phyloP scores from a whole-genome alignment of 2,888 invertebrate species.

The Tetropium fuscum region DNA sequence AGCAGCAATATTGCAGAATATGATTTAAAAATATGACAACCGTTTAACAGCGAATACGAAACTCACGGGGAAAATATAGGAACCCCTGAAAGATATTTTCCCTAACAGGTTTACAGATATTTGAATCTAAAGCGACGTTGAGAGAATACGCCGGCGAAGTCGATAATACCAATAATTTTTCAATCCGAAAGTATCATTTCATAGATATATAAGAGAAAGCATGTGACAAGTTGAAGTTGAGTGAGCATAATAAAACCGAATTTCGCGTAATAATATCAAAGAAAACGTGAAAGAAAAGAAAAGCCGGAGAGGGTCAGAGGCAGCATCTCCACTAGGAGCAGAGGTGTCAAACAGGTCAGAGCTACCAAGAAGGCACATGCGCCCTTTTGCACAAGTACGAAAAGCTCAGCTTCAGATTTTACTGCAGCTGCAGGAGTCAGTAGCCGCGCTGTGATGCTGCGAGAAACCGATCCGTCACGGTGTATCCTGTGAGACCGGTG shows the following conservation, averaged over 20 bases:
- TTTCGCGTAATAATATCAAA: constrained; percentile 31
- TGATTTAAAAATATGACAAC: no score
- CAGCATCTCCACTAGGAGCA: constrained; percentile 52
- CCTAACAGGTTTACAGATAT: neutral
- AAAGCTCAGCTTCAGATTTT: constrained; percentile 56
- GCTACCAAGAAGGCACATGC: constrained; percentile 52
- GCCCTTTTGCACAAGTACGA: constrained; percentile 43
- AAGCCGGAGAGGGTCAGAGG: constrained; percentile 40
- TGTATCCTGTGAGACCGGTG: constrained; percentile 31
- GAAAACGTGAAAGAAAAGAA: constrained; percentile 30
- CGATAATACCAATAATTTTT: constrained; percentile 10
- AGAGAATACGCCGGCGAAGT: neutral
- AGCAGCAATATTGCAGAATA: no score
- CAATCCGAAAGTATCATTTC: constrained; percentile 20
- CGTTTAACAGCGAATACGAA: no score
- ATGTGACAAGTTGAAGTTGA: constrained; percentile 17
- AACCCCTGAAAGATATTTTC: no score
- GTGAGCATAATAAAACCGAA: constrained; percentile 35
- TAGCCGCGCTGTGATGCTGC: constrained; percentile 57
- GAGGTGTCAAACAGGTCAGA: constrained; percentile 61
- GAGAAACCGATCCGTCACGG: constrained; percentile 35
- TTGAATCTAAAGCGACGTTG: no score
- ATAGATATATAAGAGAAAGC: constrained; percentile 30
- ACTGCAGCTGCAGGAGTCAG: constrained; percentile 57
- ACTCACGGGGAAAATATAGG: no score